Evolutionary conservation across 2,113 vertebrate species (phyloP), one percentile per base, ranked within the genome.

Genomic region (Salvelinus fontinalis): DNA sequence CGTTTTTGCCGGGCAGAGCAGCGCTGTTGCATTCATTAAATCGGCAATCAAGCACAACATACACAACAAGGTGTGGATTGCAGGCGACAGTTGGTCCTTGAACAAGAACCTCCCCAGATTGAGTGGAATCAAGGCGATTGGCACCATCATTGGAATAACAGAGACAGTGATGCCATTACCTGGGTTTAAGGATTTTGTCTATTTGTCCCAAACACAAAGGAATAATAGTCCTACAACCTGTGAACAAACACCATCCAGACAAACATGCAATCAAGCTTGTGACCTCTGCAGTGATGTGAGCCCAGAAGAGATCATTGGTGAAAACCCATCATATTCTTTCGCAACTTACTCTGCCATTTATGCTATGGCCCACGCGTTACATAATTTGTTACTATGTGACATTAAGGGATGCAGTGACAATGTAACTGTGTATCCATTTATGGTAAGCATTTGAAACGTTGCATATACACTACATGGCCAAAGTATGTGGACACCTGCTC

Each of bases 31-130:
- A 0, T 88, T 97, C 74, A 92, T 97, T 0, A 1, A 84, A n/a
- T 83, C 89, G 0, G 94, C 93, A 48, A 74, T 96, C n/a, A 76
- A 84, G 79, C 74, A 79, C 24, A 94, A 95, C 0, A 1, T 96
- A 66, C 93, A 83, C 0, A 85, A 87, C 64, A 96, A 94, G 76
- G 94, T 97, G 54, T 96, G 96, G 96, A 87, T 97, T 0, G 95
- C 93, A 31, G 90, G 91, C 0, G 95, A 97, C 13, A 89, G 83
- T 12, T 96, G 95, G 95, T 88, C 79, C 0, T 67, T 94, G 78
- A 91, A 93, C 72, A 86, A 79, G 0, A 20, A 22, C 0, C 49
- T 95, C 44, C 85, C 79, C 48, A 74, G 44, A 0, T 2, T 92
- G 48, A 79, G 91, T 0, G 92, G 92, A 73, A 92, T 96, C 24